A percentile compares a stretch with the other conserved stretches of the same genome.
These are phyloP conservation scores for Crypturellus tataupa DNA, from an alignment of 2,797 vertebrate genomes.

Conservation along the genomic window DNA sequence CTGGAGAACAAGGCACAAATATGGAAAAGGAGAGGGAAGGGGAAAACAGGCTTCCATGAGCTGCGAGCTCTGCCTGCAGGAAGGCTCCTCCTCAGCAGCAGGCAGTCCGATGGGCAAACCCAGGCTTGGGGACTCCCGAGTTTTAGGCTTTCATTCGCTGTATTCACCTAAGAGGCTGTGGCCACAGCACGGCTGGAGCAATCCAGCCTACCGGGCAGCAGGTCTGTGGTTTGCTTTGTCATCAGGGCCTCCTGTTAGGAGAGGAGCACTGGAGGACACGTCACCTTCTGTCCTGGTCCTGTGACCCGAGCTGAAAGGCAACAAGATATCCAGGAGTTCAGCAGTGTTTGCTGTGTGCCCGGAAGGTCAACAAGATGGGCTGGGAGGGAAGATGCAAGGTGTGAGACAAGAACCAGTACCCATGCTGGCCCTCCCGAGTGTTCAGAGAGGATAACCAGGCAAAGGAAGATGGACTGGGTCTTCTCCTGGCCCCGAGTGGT, in stretches of 20 bases:
- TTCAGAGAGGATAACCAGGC: not conserved
- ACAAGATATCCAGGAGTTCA: not conserved
- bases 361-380: not conserved
- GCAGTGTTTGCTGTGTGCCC: not conserved
- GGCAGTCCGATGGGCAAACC: not conserved
- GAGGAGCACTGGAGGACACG: not conserved
- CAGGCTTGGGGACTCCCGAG: not conserved
- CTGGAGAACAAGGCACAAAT: not conserved
- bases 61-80: not conserved
- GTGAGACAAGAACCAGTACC: too few relatives aligned
- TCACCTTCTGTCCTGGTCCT: not conserved
- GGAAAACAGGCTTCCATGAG: not conserved
- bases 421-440: not conserved
- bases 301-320: not conserved
- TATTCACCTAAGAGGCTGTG: not conserved
- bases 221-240: not conserved
- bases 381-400: not conserved
- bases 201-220: not conserved
- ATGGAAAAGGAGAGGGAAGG: not conserved
- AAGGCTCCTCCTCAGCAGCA: not conserved
- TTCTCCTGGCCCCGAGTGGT: not conserved
- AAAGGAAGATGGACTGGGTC: not conserved
- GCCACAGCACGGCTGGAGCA: not conserved
- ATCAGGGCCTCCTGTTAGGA: not conserved
- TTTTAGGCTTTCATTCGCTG: not conserved